Base-by-base conservation (phyloP, 2,113 vertebrate species). In the Neodon shergylaensis region DNA sequence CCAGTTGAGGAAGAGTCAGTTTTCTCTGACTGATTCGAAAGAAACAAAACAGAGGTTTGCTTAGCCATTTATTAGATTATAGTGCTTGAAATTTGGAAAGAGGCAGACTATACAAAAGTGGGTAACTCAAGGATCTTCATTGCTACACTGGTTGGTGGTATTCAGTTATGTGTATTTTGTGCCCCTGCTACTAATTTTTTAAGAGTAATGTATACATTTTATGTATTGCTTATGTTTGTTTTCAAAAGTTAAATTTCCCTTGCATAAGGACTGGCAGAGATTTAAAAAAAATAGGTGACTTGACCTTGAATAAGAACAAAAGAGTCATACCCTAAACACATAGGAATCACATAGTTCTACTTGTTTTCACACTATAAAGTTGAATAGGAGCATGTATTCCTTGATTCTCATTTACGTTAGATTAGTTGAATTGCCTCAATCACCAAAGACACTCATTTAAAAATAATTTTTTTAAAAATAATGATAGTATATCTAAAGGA, bases 371-470 rank as follows among this genome's bases (percentile, higher is more conserved):
- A 85, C 24, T 93, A 49, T 90, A 47, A 11, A 94, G 22, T 85
- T 90, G 26, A 93, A 12, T 61, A 81, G 28, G 52, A 76, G 14
- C 39, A 93, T 44, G 4, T 73, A 28, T 88, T 91, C 87, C n/a
- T 66, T 68, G 39, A 9, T 0, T 83, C 39, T 36, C 22, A 31
- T 42, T 8, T 42, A 52, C 7, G 19, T 91, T 52, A 92, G 13
- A 92, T 94, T 92, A 72, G 10, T 92, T 54, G 73, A 96, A 82
- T 94, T 96, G 54, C 16, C 31, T 83, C 47, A 22, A 16, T 61
- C 82, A 92, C 21, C 54, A 92, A 93, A 95, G 33, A 88, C 22
- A 19, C 8, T 31, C 13, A 36, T 90, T 94, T 91, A 87, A 63
- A 96, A 36, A 17, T 44, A 44, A 13, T 54, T 39, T 90, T 39